These are phyloP conservation scores for Neoniphon sammara DNA, from an alignment of 2,797 vertebrate species.

Conservation along the genomic window DNA sequence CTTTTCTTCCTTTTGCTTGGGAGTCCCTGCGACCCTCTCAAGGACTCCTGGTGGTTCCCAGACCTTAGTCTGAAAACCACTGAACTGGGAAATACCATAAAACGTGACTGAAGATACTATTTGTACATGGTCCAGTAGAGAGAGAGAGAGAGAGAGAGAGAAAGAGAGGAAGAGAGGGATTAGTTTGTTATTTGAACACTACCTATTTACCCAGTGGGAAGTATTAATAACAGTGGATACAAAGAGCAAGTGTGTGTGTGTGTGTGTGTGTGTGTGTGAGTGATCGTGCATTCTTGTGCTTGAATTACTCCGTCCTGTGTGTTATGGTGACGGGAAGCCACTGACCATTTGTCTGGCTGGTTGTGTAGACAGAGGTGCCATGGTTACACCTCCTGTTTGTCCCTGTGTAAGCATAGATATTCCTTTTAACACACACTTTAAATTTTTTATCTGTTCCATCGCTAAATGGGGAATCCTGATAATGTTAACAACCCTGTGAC, in stretches of 20 bases:
- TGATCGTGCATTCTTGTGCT: constrained; percentile 14
- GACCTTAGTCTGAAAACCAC: no score
- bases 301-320: constrained; percentile 58
- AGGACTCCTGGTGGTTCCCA: no score
- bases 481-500: constrained; percentile 3
- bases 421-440: constrained; percentile 25
- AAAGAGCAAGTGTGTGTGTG: not conserved
- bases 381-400: constrained; percentile 70
- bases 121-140: no score
- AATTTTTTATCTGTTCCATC: constrained; percentile 8
- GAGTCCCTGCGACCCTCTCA: no score
- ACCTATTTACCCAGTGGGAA: no score
- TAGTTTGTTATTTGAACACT: no score
- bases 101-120: no score
- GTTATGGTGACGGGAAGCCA: constrained; percentile 55
- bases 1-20: no score
- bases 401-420: not conserved
- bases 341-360: constrained; percentile 50
- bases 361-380: constrained; percentile 62
- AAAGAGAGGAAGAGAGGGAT: not conserved
- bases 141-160: not conserved
- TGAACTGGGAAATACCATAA: no score
- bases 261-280: constrained; percentile 4
- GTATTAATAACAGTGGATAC: not conserved
- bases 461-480: constrained; percentile 17